Conservation (phyloP, 2,797 vertebrate species). For the Valencia hispanica region DNA sequence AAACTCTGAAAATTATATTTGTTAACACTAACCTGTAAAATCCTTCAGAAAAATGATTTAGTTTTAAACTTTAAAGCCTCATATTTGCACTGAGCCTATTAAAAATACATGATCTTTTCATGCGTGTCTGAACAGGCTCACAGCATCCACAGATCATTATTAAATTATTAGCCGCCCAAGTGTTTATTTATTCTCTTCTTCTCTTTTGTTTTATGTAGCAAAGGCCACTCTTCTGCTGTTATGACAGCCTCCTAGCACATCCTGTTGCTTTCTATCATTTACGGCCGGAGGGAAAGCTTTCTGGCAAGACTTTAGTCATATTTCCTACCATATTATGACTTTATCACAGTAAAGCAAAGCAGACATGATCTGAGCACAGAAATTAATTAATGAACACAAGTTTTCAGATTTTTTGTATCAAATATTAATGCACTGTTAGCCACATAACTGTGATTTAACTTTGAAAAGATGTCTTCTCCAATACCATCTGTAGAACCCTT, state of each 20-base stretch:
- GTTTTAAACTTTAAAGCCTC: neutral
- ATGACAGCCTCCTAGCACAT: constrained; percentile 34
- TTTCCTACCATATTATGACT: constrained; percentile 22
- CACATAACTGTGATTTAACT: no score
- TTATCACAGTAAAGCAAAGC: constrained; percentile 39
- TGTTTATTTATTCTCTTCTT: constrained; percentile 23
- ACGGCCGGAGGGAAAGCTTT: constrained; percentile 25
- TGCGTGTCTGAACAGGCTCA: constrained; percentile 13
- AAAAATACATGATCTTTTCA: constrained; percentile 2
- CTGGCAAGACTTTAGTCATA: constrained; percentile 55
- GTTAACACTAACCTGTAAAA: no score
- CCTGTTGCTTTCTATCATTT: constrained; percentile 38
- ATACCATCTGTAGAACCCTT: no score
- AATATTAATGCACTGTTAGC: no score
- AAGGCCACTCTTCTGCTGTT: constrained; percentile 41
- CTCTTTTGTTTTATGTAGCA: constrained; percentile 33
- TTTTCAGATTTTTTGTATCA: no score
- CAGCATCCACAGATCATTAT: constrained; percentile 44
- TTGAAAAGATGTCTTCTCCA: no score
- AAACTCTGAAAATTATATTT: no score
- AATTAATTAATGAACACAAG: no score
- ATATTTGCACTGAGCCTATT: neutral
- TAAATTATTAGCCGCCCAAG: constrained; percentile 38
- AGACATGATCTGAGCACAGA: constrained; percentile 20
- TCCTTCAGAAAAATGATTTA: no score